Evolutionary conservation across 2,113 vertebrate species (phyloP), one percentile per base, ranked within the genome.

Genomic region (Gymnogyps californianus): DNA sequence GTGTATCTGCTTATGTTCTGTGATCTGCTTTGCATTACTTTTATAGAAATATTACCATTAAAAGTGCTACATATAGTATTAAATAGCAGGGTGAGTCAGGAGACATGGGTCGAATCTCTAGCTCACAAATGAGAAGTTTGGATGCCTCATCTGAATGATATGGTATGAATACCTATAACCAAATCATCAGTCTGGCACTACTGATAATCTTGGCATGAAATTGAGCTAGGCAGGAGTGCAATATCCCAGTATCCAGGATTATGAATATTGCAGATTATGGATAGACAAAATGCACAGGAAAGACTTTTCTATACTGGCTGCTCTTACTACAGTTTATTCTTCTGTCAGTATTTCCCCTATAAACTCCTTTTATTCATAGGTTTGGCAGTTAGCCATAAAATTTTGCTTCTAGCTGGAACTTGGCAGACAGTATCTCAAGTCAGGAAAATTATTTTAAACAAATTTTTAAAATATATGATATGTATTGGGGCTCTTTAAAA

Each of bases 401-500:
- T 94, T 93, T 84, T 91, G 65, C 90, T 94, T 93, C 85, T 94
- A 72, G 69, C 67, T 89, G 77, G 86, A 86, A 95, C 89, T 95
- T 96, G 97, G 96, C 96, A 96, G 94, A 31, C 61, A 34, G 31
- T 69, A 44, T 96, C 81, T 90, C 24, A 70, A 96, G 87, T 94
- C 89, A 92, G 95, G 95, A 91, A 96, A 97, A 97, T 94, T 77
- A 87, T 96, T 97, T 97, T 92, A 96, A 97, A 96, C 86, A 96
- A 95, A 61, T 89, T 97, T 92, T 58, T 19, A 5, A 92, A 89
- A 81, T 95, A 62, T 58, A 52, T 89, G n/a, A 64, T 86, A 81
- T 57, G 24, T 72, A 52, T 77, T 82, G 57, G 57, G 77, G 72
- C 65, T 91, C 69, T 93, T 87, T 92, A 57, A 82, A 91, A 91